Conservation (phyloP, 1,140 invertebrate genomes). For the Nasonia giraulti region DNA sequence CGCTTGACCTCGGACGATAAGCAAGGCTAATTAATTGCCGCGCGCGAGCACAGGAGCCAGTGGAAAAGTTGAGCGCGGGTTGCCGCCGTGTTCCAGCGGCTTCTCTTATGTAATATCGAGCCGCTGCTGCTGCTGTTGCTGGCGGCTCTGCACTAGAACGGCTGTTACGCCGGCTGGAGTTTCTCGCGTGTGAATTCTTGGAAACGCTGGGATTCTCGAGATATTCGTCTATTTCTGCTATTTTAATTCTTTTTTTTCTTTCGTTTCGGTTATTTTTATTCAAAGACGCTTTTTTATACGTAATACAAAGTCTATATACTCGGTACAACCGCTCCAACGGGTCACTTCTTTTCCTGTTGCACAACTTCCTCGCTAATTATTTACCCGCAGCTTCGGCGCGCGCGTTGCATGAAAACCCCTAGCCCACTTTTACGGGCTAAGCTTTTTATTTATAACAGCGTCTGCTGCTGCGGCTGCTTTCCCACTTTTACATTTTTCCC, state of each 20-base stretch:
- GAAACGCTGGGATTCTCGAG: too few relatives aligned
- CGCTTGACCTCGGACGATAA: conserved; percentile 47
- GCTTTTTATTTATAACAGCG: background rate
- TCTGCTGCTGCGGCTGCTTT: background rate
- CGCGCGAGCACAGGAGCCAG: background rate
- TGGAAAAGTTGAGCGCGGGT: conserved; percentile 15
- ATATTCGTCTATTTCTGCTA: background rate
- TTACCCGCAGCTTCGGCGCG: conserved; percentile 25
- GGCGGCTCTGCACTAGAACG: background rate
- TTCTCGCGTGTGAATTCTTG: background rate
- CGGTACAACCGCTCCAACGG: conserved; percentile 19
- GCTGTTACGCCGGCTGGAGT: background rate
- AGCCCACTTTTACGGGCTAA: background rate
- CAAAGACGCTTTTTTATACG: too few relatives aligned
- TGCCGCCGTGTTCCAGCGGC: background rate
- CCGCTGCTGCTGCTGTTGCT: background rate
- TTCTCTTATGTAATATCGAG: conserved; percentile 26
- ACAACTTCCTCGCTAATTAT: conserved; percentile 61
- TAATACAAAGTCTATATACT: too few relatives aligned
- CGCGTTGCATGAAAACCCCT: conserved; percentile 41
- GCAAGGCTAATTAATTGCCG: conserved; percentile 51
- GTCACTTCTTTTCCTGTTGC: conserved; percentile 60
- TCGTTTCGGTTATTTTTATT: too few relatives aligned
- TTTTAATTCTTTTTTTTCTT: background rate
- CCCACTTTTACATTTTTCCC: conserved; percentile 41